Percentiles rank a stretch among this genome's conserved stretches.
These are phyloP conservation scores for Atherinosoma microstoma DNA, from an alignment of 2,797 vertebrate species.

Conservation along the genomic window DNA sequence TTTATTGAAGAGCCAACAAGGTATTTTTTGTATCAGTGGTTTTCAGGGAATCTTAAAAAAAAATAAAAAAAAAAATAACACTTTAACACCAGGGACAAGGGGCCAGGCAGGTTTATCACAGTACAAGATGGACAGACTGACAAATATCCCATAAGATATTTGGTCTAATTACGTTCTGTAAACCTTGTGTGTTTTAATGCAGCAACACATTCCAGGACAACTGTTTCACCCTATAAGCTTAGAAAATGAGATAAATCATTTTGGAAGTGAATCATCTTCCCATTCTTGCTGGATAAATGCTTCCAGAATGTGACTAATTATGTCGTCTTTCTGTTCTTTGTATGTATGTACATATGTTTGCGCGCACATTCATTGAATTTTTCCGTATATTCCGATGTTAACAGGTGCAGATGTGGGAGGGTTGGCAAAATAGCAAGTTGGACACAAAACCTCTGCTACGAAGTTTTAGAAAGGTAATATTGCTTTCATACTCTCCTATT, in stretches of 20 bases:
- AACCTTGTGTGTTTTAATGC: background rate
- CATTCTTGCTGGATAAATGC: no score
- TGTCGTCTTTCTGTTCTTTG: no score
- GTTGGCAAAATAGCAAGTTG: no score
- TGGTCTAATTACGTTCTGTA: background rate
- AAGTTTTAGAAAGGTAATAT: no score
- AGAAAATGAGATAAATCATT: no score
- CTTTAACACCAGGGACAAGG: background rate
- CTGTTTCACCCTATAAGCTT: no score
- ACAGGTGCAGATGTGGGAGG: background rate
- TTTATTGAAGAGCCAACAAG: slow-evolving; percentile 16
- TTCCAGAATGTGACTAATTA: no score
- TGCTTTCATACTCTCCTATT: no score
- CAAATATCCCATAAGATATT: background rate
- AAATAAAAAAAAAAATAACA: no score
- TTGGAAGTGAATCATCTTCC: no score
- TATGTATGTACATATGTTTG: no score
- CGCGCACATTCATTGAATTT: background rate
- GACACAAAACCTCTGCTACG: no score
- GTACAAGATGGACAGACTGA: background rate
- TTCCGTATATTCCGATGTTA: background rate
- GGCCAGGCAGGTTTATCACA: background rate
- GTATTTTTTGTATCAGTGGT: slow-evolving; percentile 9
- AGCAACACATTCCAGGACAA: background rate
- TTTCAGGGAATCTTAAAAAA: slow-evolving; percentile 14